A percentile compares a stretch with the other conserved stretches of the same genome.
phyloP scores from a whole-genome alignment of 2,113 vertebrate species.

The Phaethornis superciliosus region DNA sequence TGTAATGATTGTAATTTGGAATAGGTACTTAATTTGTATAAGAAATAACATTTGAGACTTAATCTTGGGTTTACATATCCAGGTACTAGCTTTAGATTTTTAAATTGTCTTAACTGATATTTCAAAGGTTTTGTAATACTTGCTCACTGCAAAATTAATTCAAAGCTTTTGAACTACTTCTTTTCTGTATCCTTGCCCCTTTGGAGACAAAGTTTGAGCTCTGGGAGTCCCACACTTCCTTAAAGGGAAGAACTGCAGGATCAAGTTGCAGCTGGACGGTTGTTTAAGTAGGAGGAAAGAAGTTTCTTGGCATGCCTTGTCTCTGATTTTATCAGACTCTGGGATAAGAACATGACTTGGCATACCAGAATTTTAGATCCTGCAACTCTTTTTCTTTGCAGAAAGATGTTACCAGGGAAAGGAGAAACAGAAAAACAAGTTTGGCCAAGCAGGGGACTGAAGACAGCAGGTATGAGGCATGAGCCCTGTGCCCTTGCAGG shows the following conservation, averaged over 20 bases:
- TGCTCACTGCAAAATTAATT: not conserved
- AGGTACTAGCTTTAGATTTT: not conserved
- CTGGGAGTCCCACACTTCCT: not conserved
- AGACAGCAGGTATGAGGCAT: constrained; percentile 16
- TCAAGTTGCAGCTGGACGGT: not conserved
- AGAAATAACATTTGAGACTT: not conserved
- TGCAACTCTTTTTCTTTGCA: not conserved
- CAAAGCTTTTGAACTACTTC: not conserved
- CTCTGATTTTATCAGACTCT: not conserved
- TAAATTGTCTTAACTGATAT: not conserved
- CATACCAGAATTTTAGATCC: fast-evolving
- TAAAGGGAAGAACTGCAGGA: not conserved
- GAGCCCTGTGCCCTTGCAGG: not conserved
- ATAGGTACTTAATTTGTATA: not conserved
- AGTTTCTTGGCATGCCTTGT: not conserved
- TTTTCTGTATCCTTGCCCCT: fast-evolving
- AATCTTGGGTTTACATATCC: not conserved
- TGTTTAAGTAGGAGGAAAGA: not conserved
- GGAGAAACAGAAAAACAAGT: not conserved
- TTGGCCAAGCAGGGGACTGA: not conserved
- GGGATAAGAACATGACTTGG: not conserved
- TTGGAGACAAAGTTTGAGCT: fast-evolving
- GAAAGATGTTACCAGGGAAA: not conserved
- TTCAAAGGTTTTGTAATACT: not conserved
- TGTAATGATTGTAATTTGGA: not conserved